Evolutionary conservation across 1,140 invertebrate species (phyloP).

Genomic region (Megalonaias nervosa): DNA sequence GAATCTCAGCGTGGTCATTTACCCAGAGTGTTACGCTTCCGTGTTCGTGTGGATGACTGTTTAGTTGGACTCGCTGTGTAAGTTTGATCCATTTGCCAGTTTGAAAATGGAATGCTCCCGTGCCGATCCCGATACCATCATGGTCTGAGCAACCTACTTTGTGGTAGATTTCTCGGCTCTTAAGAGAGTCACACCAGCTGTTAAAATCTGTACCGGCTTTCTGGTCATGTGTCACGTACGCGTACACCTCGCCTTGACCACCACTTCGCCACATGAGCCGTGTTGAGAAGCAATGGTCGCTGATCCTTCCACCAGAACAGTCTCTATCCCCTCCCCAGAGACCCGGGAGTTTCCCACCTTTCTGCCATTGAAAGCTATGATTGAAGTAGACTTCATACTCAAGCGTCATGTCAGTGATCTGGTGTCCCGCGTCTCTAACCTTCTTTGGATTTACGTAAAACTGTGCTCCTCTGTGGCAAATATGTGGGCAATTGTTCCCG

Average conservation of each 20-base stretch:
- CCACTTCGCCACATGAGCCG: conserved; percentile 56
- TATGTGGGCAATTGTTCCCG: background rate
- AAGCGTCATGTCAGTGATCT: conserved; percentile 19
- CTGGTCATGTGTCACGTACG: conserved; percentile 46
- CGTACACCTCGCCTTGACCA: conserved; percentile 52
- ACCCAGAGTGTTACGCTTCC: conserved; percentile 46
- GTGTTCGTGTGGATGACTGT: conserved; percentile 25
- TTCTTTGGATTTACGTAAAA: conserved; percentile 37
- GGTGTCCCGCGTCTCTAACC: conserved; percentile 1
- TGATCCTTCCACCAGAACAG: conserved; percentile 40
- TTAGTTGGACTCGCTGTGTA: conserved; percentile 46
- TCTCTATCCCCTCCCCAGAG: conserved; percentile 38
- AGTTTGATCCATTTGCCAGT: conserved; percentile 40
- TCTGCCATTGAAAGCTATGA: conserved; percentile 44
- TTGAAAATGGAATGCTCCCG: conserved; percentile 37
- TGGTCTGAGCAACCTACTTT: conserved; percentile 30
- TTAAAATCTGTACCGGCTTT: conserved; percentile 14
- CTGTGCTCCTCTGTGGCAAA: conserved; percentile 37
- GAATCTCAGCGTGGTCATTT: conserved; percentile 14
- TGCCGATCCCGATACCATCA: conserved; percentile 30
- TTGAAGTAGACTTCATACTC: conserved; percentile 45
- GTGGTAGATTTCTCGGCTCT: conserved; percentile 33
- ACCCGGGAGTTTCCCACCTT: conserved; percentile 58
- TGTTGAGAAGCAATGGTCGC: conserved; percentile 51
- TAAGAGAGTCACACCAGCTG: conserved; percentile 25